Evolutionary conservation across 2,888 invertebrate genomes (phyloP).

Genomic region (Muscina levida): DNA sequence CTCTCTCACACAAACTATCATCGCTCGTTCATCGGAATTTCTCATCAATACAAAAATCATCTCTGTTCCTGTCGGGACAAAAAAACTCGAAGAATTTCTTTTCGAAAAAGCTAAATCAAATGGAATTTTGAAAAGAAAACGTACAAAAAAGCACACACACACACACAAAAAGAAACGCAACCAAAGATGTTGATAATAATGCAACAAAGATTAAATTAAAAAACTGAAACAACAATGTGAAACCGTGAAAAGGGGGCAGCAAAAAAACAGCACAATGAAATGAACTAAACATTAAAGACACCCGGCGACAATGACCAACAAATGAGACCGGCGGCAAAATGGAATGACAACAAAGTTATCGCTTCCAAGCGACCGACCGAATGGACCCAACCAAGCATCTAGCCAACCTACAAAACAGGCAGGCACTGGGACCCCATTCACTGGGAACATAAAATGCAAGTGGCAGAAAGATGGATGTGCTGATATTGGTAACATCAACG

Average conservation of each 20-base stretch:
- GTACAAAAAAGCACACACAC: conserved; percentile 25
- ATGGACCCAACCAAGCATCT: conserved; percentile 26
- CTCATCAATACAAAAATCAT: not conserved
- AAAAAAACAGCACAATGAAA: conserved; percentile 36
- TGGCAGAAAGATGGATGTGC: conserved; percentile 44
- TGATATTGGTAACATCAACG: conserved; percentile 44
- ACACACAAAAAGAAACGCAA: not conserved
- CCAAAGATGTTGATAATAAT: conserved; percentile 58
- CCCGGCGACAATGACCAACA: conserved; percentile 57
- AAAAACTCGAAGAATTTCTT: conserved; percentile 38
- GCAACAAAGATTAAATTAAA: conserved; percentile 61
- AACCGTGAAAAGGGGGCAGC: conserved; percentile 22
- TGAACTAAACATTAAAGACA: conserved; percentile 51
- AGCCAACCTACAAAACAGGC: too few species aligned
- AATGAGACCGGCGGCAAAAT: conserved; percentile 65
- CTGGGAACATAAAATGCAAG: conserved; percentile 56
- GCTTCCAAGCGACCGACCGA: conserved; percentile 46
- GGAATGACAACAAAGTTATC: conserved; percentile 68
- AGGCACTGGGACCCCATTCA: conserved; percentile 23
- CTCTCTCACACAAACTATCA: not conserved
- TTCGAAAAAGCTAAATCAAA: conserved; percentile 35
- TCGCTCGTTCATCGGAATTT: not conserved
- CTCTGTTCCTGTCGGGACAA: conserved; percentile 27
- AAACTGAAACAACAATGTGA: conserved; percentile 42
- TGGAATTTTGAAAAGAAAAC: conserved; percentile 46